Base-by-base conservation (phyloP, 2,888 invertebrate species). In the Embidobia sp. region DNA sequence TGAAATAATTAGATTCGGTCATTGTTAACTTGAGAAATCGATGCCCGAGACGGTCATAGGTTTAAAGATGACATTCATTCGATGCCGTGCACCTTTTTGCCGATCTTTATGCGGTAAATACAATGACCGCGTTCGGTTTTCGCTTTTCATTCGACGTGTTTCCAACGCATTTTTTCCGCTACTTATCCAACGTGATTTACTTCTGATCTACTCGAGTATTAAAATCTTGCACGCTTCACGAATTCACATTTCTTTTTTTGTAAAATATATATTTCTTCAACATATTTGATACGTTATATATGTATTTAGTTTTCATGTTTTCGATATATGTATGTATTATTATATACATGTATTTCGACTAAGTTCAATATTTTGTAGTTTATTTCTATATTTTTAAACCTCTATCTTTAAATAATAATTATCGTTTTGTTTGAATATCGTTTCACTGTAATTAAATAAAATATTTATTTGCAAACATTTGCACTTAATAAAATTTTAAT, bases 1-100 rank as follows among this genome's bases (percentile, higher is more conserved):
- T 80, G 81, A 79, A 61, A 76, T 84, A 83, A 87, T 87, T 87
- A 85, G 85, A 84, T 84, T 84, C 87, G 88, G 86, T 86, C 79
- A 69, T 51, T 67, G 73, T 72, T 82, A 81, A 83, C 83, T 80
- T 75, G 76, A 61, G 67, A 73, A 72, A 79, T 80, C 82, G 83
- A 87, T 84, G 80, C 73, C 86, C 85, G 84, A 85, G 84, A 85
- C 85, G 85, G 88, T 87, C 87, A 88, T 87, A 88, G 84, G 81
- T 85, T 82, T 86, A 61, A 79, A 82, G 85, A 86, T 83, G 81
- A 78, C 81, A 87, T 88, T 88, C 86, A 88, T 35, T 53, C 84
- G 83, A 88, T 88, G 87, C 84, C 87, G 85, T 84, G 86, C 86
- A 86, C 82, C 87, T 87, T 85, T 81, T 85, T 85, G 82, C 81